Evolutionary conservation across 2,113 vertebrate genomes (phyloP).

Genomic region (Myotis lucifugus): DNA sequence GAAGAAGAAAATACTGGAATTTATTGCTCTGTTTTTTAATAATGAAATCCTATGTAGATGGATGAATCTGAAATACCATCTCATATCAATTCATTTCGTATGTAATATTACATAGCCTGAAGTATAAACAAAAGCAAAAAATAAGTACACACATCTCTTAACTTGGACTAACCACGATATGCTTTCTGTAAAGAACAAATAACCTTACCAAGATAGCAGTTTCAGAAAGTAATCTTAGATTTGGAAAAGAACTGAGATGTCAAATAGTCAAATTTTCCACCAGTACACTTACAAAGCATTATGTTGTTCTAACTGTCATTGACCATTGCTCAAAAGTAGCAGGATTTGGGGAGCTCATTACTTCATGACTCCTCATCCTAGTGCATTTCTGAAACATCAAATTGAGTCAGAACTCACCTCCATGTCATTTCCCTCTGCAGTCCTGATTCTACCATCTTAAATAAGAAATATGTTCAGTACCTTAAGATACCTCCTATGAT

Average conservation of each 20-base stretch:
- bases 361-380: neutral
- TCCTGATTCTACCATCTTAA: neutral
- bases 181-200: neutral
- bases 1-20: neutral
- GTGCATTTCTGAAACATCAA: neutral
- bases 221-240: neutral
- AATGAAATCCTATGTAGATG: neutral
- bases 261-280: neutral
- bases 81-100: constrained; percentile 19
- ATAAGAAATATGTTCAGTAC: neutral
- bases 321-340: neutral
- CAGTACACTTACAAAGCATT: neutral
- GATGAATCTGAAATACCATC: constrained; percentile 28
- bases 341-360: neutral
- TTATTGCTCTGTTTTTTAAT: neutral
- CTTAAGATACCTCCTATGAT: neutral
- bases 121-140: constrained; percentile 49
- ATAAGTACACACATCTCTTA: neutral
- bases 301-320: neutral
- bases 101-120: constrained; percentile 28
- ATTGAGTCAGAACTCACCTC: neutral
- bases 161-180: neutral
- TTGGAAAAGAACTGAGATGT: neutral
- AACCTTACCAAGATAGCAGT: neutral
- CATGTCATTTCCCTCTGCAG: neutral